phyloP scores from a whole-genome alignment of 2,113 vertebrate genomes.

The Sclerurus mexicanus region DNA sequence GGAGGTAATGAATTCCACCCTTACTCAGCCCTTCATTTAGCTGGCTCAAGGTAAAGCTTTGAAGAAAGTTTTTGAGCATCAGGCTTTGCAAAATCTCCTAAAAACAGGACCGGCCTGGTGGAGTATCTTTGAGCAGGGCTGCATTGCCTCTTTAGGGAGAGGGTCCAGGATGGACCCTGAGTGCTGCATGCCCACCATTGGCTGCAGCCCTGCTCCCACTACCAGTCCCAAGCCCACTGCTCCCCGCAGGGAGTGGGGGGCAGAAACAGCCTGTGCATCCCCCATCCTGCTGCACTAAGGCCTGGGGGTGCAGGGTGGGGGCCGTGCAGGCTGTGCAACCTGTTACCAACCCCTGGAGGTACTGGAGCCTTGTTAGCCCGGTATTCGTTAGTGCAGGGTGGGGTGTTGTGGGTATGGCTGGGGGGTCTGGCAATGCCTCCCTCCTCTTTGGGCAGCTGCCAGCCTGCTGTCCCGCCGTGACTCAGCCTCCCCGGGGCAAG shows the following conservation, averaged over 20 bases:
- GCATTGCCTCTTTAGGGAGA: not conserved
- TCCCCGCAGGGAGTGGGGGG: fast-evolving
- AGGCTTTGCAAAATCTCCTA: not conserved
- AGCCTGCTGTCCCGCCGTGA: not conserved
- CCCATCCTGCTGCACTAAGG: fast-evolving
- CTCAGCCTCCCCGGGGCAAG: fast-evolving
- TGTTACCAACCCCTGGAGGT: constrained; percentile 37
- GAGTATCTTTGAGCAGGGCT: not conserved
- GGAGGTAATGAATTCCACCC: fast-evolving
- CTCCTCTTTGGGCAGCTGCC: not conserved
- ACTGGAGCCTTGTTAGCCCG: not conserved
- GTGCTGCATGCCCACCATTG: fast-evolving
- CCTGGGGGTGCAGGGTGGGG: not conserved
- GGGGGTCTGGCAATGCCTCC: not conserved
- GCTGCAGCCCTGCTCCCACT: not conserved
- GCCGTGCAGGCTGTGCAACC: constrained; percentile 14
- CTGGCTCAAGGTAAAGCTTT: not conserved
- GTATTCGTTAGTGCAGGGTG: not conserved
- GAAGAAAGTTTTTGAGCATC: not conserved
- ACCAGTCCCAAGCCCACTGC: fast-evolving
- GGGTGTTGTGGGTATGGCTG: not conserved
- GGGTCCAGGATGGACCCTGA: fast-evolving
- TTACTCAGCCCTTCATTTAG: not conserved
- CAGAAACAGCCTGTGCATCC: not conserved
- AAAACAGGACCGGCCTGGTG: not conserved